Evolutionary conservation across 64 coral and sea anemone species (phyloP), one percentile per base, ranked within the genome.

Genomic region (Stichodactyla helianthus): DNA sequence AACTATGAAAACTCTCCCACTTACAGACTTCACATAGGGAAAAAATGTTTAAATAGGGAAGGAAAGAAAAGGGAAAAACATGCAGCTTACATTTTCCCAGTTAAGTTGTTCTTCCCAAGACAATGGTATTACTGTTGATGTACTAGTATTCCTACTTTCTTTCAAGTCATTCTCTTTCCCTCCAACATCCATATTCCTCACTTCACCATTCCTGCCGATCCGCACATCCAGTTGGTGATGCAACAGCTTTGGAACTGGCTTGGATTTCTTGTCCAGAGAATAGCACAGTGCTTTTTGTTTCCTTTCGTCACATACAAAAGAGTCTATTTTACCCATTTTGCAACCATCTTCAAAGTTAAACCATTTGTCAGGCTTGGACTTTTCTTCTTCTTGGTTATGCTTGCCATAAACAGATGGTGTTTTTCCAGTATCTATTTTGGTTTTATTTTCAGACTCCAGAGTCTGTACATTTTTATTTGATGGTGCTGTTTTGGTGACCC

Each of bases 41-140:
- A 44, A 44, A 44, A 44, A 44, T 2, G 2, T 44, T 44, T 2
- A 44, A 44, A 44, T 44, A 44, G 35, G 35, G 35, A 44, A 44
- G 35, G 35, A 2, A 44, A 44, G 35, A 44, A 44, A 44, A 44
- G 35, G 35, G 1, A 44, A 44, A 44, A 44, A 0, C 5, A 65
- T 20, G 35, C 71, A 31, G 53, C 94, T 96, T 70, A 96, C 94
- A 90, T 93, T 79, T 53, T 93, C 79, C 94, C 94, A 96, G 51
- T 96, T 92, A 4, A 96, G 76, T 60, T 93, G 94, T 52, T 96
- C 91, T 64, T 96, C 91, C 94, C 94, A 96, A 65, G 88, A 93
- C 25, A 96, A 31, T 12, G 94, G 94, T n/a, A 85, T 91, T 54
- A 85, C 67, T 22, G 84, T 64, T 23, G 59, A 54, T 80, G 86